phyloP scores from a whole-genome alignment of 2,888 invertebrate genomes.

The Sarcophaga variegata region DNA sequence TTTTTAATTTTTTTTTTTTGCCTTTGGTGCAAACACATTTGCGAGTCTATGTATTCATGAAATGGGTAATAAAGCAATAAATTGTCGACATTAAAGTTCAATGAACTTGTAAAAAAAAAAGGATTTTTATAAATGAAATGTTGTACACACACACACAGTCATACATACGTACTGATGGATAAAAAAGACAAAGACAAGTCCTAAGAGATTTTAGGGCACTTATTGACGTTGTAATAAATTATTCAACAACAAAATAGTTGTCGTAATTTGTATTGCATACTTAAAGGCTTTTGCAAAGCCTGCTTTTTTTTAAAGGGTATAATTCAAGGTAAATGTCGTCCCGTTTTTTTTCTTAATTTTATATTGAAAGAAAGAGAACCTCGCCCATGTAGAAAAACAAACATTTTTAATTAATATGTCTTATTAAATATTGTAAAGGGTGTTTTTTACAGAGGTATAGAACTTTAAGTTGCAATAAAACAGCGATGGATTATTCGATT shows the following conservation, averaged over 20 bases:
- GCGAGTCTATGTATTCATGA: too few relatives aligned
- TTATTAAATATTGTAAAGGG: too few relatives aligned
- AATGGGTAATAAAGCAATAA: slow-evolving; percentile 6
- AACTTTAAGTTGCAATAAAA: too few relatives aligned
- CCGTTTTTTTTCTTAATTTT: not conserved
- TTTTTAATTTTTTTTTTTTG: not conserved
- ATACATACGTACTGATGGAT: not conserved
- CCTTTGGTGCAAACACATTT: not conserved
- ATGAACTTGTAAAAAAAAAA: slow-evolving; percentile 38
- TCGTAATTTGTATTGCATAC: slow-evolving; percentile 28
- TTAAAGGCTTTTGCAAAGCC: not conserved
- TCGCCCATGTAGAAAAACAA: too few relatives aligned
- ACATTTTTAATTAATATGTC: too few relatives aligned
- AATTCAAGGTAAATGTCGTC: slow-evolving; percentile 18
- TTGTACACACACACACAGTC: not conserved
- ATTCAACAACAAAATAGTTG: not conserved
- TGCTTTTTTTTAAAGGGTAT: not conserved
- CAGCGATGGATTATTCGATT: too few relatives aligned
- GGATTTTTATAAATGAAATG: slow-evolving; percentile 3
- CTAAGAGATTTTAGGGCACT: slow-evolving; percentile 2
- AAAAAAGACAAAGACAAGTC: slow-evolving; percentile 10
- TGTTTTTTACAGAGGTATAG: too few relatives aligned
- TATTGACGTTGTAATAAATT: slow-evolving; percentile 15
- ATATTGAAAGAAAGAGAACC: not conserved
- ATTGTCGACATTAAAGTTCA: slow-evolving; percentile 41